A percentile compares a stretch with the other conserved stretches of the same genome.
phyloP scores from a whole-genome alignment of 2,113 vertebrate genomes.

The Mormyrus iriodes region DNA sequence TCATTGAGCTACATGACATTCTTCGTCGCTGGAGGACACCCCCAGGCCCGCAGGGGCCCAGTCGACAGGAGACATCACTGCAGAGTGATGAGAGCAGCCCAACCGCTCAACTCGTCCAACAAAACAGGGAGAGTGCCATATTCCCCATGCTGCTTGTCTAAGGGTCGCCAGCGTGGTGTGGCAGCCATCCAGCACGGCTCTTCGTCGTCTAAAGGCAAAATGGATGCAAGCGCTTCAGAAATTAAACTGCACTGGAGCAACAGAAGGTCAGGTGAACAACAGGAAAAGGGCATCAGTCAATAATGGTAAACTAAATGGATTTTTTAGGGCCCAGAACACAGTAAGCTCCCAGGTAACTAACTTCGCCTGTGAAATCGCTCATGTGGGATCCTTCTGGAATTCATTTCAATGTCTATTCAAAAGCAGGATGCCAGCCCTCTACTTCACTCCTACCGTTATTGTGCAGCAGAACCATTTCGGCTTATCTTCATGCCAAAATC shows the following conservation, averaged over 20 bases:
- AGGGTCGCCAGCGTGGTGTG: background rate
- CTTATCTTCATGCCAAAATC: background rate
- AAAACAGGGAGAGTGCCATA: background rate
- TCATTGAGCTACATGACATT: background rate
- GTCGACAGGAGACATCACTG: background rate
- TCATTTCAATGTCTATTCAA: background rate
- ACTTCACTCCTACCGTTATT: background rate
- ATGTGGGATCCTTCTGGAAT: background rate
- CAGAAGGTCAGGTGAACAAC: background rate
- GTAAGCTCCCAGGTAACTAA: too few species aligned
- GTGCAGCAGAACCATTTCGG: background rate
- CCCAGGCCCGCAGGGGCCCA: background rate
- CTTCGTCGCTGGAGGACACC: background rate
- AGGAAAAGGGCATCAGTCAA: constrained; percentile 4
- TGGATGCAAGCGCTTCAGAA: background rate
- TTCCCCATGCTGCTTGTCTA: background rate
- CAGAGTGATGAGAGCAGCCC: background rate
- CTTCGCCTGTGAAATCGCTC: background rate
- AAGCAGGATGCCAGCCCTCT: background rate
- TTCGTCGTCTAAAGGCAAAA: background rate
- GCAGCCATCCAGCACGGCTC: background rate
- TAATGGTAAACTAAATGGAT: background rate
- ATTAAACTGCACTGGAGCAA: background rate
- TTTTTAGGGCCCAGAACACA: background rate
- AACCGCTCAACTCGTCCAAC: too few species aligned